Base-by-base conservation (phyloP, 2,797 vertebrate species). In the Nyctalus aviator region DNA sequence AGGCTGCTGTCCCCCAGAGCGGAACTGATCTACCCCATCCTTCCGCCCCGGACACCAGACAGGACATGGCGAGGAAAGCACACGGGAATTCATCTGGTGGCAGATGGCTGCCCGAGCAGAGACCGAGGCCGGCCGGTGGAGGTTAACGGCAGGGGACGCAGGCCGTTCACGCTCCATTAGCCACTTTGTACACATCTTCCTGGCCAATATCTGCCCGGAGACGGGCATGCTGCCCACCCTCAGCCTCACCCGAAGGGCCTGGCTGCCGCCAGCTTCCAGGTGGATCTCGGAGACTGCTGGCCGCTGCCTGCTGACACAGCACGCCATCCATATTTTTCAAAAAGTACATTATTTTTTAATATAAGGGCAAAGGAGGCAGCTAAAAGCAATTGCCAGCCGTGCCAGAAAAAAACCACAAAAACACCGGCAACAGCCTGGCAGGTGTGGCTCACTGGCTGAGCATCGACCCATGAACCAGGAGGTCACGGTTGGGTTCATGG, bases 61-160 rank as follows among this genome's bases (percentile, higher is more conserved):
- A 18, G 81, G 53, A 25, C n/a, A 11, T 1, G 12, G 71, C 32
- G 53, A 77, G 32, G 72, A 10, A 23, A 83, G 69, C 84, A 25
- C 4, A 0, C 0, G 0, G 23, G 88, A 85, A 41, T 64, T 93
- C 78, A 25, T 3, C 0, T 1, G n/a, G 69, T 2, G 17, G 44
- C 64, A 89, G 81, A 75, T 27, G 32, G 71, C 90, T 32, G 37
- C 14, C 44, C 50, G 14, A 81, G 90, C 87, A 79, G 83, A 88
- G 15, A 59, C 73, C 32, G 90, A 82, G 95, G 79, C 79, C 95
- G 15, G 13, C 69, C 82, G 0, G 71, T 32, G 5, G 27, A 55
- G 21, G 93, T 92, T 96, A 96, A 94, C 55, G 71, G 88, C 82
- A 27, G 87, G 85, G 91, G 59, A 50, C 87, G 69, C 41, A 57